A percentile compares a stretch with the other conserved stretches of the same genome.
Conservation (phyloP, 2,888 invertebrate genomes). For the Philonicus albiceps region DNA sequence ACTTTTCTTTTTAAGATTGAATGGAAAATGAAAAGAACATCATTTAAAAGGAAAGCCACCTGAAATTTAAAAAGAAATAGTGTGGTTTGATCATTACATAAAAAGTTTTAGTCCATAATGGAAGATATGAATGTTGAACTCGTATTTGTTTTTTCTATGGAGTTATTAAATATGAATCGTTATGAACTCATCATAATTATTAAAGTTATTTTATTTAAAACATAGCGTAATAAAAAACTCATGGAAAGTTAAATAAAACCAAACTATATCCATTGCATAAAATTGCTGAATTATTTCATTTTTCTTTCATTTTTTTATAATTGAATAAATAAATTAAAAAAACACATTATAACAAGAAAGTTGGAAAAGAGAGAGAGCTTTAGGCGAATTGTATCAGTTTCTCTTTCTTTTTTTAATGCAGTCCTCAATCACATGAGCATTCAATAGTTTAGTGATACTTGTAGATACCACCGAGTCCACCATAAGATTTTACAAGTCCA, state of each 20-base stretch:
- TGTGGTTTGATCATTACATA: too few species aligned
- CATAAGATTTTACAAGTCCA: not conserved
- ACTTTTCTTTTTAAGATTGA: too few species aligned
- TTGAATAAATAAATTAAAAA: constrained; percentile 29
- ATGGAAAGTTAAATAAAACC: not conserved
- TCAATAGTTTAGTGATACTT: constrained; percentile 3
- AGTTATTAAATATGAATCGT: too few species aligned
- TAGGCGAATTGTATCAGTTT: not conserved
- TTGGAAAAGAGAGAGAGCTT: not conserved
- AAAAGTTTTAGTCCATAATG: too few species aligned
- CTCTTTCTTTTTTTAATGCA: not conserved
- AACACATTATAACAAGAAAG: constrained; percentile 19
- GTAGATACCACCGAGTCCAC: constrained; percentile 1
- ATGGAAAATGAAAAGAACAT: too few species aligned
- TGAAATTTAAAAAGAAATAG: too few species aligned
- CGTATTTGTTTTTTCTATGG: too few species aligned
- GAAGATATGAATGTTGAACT: too few species aligned
- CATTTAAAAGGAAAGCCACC: too few species aligned
- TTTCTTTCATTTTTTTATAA: not conserved
- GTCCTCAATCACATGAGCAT: constrained; percentile 9
- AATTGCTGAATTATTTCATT: constrained; percentile 16
- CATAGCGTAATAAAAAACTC: not conserved
- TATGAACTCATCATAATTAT: not conserved
- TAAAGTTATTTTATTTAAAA: not conserved
- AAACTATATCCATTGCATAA: constrained; percentile 3